Percentiles rank a stretch among this genome's conserved stretches.
phyloP scores from a whole-genome alignment of 2,888 invertebrate species.

The Saturnia japonica region DNA sequence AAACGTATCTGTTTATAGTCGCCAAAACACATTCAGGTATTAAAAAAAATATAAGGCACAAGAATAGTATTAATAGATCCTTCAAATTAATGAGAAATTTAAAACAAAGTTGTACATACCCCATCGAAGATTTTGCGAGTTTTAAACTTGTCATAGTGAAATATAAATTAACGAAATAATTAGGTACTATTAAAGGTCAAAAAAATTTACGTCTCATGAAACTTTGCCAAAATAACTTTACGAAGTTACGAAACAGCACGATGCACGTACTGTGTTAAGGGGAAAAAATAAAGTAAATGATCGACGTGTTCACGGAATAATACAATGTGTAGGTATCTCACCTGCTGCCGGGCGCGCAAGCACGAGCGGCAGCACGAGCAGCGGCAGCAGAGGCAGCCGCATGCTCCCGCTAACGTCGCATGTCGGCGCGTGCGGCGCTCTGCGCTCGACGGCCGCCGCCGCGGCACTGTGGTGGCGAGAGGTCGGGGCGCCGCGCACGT shows the following conservation, averaged over 20 bases:
- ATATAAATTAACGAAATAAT: conserved; percentile 12
- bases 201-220: conserved; percentile 8
- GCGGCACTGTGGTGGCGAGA: conserved; percentile 48
- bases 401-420: conserved; percentile 74
- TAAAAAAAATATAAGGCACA: not conserved
- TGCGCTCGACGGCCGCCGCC: conserved; percentile 57
- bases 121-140: conserved; percentile 13
- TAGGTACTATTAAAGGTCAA: conserved; percentile 18
- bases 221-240: conserved; percentile 31
- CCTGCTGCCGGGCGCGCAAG: conserved; percentile 77
- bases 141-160: not conserved
- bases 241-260: conserved; percentile 24
- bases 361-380: conserved; percentile 77
- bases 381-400: conserved; percentile 78
- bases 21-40: not conserved
- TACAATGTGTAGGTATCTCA: conserved; percentile 44
- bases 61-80: not conserved
- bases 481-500: conserved; percentile 45
- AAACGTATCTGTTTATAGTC: not conserved
- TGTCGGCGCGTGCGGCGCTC: conserved; percentile 68
- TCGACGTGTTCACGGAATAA: conserved; percentile 14
- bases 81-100: not conserved
- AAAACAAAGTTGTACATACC: conserved; percentile 11
- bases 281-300: not conserved
- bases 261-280: conserved; percentile 24